Evolutionary conservation across 2,888 invertebrate species (phyloP).

Genomic region (Leucoma salicis): DNA sequence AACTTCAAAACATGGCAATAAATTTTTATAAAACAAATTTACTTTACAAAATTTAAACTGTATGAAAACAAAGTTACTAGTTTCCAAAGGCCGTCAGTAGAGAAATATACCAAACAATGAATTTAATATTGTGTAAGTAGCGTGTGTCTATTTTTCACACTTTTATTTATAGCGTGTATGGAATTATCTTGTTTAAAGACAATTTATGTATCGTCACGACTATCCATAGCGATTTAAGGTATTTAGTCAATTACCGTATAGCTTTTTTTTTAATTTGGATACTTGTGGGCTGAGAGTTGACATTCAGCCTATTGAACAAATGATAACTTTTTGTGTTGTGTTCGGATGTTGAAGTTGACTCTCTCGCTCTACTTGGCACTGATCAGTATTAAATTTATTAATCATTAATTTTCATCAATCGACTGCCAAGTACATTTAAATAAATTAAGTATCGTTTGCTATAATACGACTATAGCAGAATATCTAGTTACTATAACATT

Average conservation of each 20-base stretch:
- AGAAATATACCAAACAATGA: slow-evolving; percentile 13
- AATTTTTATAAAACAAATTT: too few species aligned
- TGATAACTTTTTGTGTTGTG: slow-evolving; percentile 51
- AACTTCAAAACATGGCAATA: too few species aligned
- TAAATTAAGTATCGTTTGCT: slow-evolving; percentile 46
- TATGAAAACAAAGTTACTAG: neutral
- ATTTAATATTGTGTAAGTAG: slow-evolving; percentile 9
- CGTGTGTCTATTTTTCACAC: neutral
- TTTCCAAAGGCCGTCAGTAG: neutral
- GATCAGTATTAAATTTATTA: slow-evolving; percentile 63
- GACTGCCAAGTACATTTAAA: slow-evolving; percentile 48
- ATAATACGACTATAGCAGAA: slow-evolving; percentile 44
- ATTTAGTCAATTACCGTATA: slow-evolving; percentile 81
- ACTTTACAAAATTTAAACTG: too few species aligned
- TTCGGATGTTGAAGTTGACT: slow-evolving; percentile 23
- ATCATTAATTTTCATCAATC: slow-evolving; percentile 44
- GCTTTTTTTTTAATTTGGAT: slow-evolving; percentile 59
- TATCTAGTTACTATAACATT: slow-evolving; percentile 42
- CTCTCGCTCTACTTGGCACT: slow-evolving; percentile 58
- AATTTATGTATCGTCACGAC: slow-evolving; percentile 39
- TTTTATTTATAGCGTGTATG: slow-evolving; percentile 3
- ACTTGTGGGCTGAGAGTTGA: slow-evolving; percentile 59
- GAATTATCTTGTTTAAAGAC: slow-evolving; percentile 14
- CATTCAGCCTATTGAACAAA: slow-evolving; percentile 45
- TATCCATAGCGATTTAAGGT: slow-evolving; percentile 71